Evolutionary conservation across 64 coral and sea anemone species (phyloP), one percentile per base, ranked within the genome.

Genomic region (Stylophora pistillata): DNA sequence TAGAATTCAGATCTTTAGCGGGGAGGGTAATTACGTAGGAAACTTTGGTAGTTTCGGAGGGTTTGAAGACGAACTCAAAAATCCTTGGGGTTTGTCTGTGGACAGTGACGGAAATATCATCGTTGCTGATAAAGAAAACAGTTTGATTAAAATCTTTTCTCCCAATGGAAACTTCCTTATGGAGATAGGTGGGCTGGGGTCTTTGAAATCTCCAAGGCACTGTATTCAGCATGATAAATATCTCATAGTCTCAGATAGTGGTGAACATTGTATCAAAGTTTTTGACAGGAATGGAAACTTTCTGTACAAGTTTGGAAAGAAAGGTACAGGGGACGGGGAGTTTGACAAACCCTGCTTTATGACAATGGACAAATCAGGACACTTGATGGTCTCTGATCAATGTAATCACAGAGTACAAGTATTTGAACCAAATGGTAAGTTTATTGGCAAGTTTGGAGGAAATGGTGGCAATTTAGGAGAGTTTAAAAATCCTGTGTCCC

Each of bases 371-470:
- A 88, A 93, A 62, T 85, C 86, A 56, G 76, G 55, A 12, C 74
- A 93, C 61, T 72, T 93, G 71, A 68, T 93, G 77, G 91, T 93
- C 26, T 93, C 76, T 82, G 91, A 93, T 52, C 20, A 25, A 10
- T 59, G 53, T 54, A 93, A 93, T 15, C 3, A 78, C n/a, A 93
- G 91, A 80, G 41, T 88, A 20, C 91, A 93, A 65, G 85, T 88
- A 30, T 58, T 93, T 33, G 58, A 93, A 18, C 23, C 81, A 55
- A 85, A 93, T 47, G 85, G 91, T 29, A 88, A 74, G 1, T 93
- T 88, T 54, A 59, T 93, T 74, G 91, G 74, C 37, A 87, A 85
- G 58, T 93, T 93, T 74, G 91, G 91, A 58, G 66, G 16, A 65
- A 27, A 71, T 12, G 91, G 86, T 12, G 32, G 72, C 7, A 58